Percentiles rank a stretch among this genome's conserved stretches.
phyloP scores from a whole-genome alignment of 2,113 vertebrate genomes.

The Rhagologus leucostigma region DNA sequence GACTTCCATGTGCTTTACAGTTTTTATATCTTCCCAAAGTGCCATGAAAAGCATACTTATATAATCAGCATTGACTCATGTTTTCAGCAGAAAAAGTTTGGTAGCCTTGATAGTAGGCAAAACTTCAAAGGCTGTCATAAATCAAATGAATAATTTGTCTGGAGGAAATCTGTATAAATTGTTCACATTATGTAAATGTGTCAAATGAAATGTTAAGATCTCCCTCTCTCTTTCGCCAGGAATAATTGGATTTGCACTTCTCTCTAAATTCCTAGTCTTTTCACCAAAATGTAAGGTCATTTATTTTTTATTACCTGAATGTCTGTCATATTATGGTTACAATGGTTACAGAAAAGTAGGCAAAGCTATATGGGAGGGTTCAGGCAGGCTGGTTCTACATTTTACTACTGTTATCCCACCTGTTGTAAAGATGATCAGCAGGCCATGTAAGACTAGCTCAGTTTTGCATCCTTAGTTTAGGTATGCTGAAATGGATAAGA shows the following conservation, averaged over 20 bases:
- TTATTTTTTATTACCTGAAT: neutral
- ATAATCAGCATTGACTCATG: neutral
- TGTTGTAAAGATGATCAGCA: neutral
- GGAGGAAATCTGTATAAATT: neutral
- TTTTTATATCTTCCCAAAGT: neutral
- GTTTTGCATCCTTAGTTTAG: neutral
- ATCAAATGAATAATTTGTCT: slow-evolving; percentile 23
- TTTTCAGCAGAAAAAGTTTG: neutral
- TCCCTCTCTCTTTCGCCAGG: neutral
- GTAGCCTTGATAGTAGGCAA: neutral
- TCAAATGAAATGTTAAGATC: slow-evolving; percentile 29
- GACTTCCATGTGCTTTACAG: neutral
- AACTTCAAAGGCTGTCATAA: slow-evolving; percentile 41
- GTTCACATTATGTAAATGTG: neutral
- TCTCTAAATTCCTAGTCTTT: neutral
- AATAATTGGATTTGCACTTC: slow-evolving; percentile 14
- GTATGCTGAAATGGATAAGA: neutral
- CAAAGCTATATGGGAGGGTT: neutral
- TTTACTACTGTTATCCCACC: neutral
- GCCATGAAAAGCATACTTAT: neutral
- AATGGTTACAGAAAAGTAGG: neutral
- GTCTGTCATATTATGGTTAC: neutral
- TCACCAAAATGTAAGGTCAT: neutral
- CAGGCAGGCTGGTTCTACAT: neutral
- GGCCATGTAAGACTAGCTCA: neutral